phyloP scores from a whole-genome alignment of 2,113 vertebrate species.

The Pituophis catenifer region DNA sequence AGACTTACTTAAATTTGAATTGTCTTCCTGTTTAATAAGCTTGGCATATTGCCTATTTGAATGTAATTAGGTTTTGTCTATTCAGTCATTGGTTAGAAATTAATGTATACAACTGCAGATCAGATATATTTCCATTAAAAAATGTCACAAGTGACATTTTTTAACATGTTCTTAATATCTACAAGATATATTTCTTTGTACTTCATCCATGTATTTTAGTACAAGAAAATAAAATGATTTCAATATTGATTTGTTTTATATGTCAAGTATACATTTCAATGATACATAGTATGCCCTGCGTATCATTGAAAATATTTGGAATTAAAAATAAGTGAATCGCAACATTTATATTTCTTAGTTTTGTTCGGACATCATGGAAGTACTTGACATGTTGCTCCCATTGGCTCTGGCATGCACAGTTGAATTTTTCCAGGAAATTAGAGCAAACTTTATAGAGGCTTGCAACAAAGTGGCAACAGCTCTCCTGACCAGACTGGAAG shows the following conservation, averaged over 20 bases:
- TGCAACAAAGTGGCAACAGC: conserved; percentile 79
- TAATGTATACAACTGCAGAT: background rate
- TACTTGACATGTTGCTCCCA: conserved; percentile 86
- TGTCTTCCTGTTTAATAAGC: background rate
- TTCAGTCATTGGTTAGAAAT: background rate
- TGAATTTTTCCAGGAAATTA: conserved; percentile 83
- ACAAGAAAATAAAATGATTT: conserved; percentile 49
- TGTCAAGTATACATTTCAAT: conserved; percentile 50
- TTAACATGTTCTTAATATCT: background rate
- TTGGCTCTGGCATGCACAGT: conserved; percentile 85
- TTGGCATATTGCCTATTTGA: background rate
- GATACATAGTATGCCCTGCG: background rate
- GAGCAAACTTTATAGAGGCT: conserved; percentile 83
- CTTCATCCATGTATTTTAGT: conserved; percentile 29
- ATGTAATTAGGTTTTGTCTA: background rate
- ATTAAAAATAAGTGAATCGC: conserved; percentile 57
- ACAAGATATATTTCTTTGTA: conserved; percentile 23
- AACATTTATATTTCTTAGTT: conserved; percentile 78
- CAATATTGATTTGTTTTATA: conserved; percentile 39
- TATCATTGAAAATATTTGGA: conserved; percentile 56
- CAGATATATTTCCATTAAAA: background rate
- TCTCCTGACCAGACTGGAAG: conserved; percentile 79
- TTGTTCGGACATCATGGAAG: conserved; percentile 84
- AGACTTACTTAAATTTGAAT: background rate
- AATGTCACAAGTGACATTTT: background rate